phyloP scores from a whole-genome alignment of 2,888 invertebrate species.

The Encarsia formosa region DNA sequence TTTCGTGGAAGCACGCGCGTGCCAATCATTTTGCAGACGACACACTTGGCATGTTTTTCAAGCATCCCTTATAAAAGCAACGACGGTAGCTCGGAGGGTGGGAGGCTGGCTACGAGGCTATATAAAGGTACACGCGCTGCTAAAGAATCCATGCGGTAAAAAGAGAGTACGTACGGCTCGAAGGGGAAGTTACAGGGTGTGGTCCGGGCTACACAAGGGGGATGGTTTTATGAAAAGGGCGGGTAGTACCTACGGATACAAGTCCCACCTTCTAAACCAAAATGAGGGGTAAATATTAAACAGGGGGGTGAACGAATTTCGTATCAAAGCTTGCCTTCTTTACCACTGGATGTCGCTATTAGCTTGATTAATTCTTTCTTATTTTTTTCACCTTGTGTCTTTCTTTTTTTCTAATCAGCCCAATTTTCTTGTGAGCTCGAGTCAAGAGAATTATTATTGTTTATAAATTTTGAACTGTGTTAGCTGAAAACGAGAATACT shows the following conservation, averaged over 20 bases:
- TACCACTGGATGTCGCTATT: slow-evolving; percentile 42
- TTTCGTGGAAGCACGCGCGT: too few species aligned
- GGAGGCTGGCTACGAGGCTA: too few species aligned
- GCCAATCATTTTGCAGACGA: slow-evolving; percentile 14
- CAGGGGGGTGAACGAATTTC: slow-evolving; percentile 44
- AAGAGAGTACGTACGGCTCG: not conserved
- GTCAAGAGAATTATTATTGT: not conserved
- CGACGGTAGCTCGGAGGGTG: too few species aligned
- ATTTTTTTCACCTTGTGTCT: not conserved
- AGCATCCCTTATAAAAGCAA: slow-evolving; percentile 13
- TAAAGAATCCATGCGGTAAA: slow-evolving; percentile 31
- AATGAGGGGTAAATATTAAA: slow-evolving; percentile 33
- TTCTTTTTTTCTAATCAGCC: not conserved
- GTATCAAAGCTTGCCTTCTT: slow-evolving; percentile 32
- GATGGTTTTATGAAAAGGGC: slow-evolving; percentile 36
- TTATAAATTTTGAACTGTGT: not conserved
- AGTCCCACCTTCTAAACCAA: slow-evolving; percentile 39
- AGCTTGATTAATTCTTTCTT: not conserved
- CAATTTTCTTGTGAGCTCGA: not conserved
- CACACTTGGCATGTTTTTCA: slow-evolving; percentile 18
- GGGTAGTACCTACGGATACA: slow-evolving; percentile 31
- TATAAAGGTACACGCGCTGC: slow-evolving; percentile 33
- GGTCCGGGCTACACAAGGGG: slow-evolving; percentile 33
- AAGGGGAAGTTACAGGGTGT: slow-evolving; percentile 24
- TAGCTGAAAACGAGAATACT: not conserved